Conservation (phyloP, 2,113 vertebrate genomes). For the Gallinago undulata region DNA sequence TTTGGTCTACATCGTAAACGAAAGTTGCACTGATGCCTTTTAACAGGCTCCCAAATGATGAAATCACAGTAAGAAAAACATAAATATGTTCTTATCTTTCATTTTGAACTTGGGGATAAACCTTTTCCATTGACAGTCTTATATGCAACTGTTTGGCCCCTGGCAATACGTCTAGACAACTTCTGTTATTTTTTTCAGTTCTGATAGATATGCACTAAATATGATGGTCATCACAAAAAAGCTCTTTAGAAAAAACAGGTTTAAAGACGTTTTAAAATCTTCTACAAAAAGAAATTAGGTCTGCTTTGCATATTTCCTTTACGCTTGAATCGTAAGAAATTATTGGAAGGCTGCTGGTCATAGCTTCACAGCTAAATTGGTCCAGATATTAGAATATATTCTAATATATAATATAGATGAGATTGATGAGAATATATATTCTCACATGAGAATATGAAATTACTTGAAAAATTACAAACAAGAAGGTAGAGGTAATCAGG, state of each 20-base stretch:
- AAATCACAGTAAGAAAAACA: constrained; percentile 28
- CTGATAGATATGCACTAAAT: background rate
- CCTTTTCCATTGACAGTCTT: constrained; percentile 31
- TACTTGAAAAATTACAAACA: background rate
- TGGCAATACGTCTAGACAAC: constrained; percentile 61
- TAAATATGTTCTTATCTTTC: constrained; percentile 56
- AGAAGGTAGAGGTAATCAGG: background rate
- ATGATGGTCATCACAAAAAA: constrained; percentile 7
- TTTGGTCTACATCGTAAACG: background rate
- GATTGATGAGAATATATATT: no score
- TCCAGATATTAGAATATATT: no score
- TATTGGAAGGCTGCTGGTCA: background rate
- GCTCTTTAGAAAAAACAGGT: background rate
- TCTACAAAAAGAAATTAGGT: background rate
- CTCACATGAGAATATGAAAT: background rate
- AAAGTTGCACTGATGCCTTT: background rate
- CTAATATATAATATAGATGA: no score
- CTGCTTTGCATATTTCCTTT: background rate
- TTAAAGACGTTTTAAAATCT: background rate
- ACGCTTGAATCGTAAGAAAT: background rate
- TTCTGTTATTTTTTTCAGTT: constrained; percentile 36
- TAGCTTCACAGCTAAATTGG: background rate
- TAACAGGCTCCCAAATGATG: constrained; percentile 45
- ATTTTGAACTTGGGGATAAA: constrained; percentile 27
- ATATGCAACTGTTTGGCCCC: constrained; percentile 48